Percentiles rank a stretch among this genome's conserved stretches.
Conservation (phyloP, 2,888 invertebrate genomes). For the Neoitamus cyanurus region DNA sequence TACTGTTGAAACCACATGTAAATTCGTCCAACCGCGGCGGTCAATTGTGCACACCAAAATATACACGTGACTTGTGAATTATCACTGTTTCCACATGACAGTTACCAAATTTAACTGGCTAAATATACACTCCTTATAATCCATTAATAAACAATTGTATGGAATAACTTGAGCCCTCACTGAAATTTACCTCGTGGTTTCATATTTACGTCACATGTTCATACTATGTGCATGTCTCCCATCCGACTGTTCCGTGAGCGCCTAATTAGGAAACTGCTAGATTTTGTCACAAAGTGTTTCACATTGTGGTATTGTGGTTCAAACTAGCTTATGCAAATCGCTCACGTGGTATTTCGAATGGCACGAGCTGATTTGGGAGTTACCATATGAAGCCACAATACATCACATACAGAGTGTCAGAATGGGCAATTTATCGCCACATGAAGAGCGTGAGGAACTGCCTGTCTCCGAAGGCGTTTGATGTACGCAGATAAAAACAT, state of each 20-base stretch:
- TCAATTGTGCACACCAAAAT: too few species aligned
- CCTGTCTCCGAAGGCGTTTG: neutral
- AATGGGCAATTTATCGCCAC: neutral
- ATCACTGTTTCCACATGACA: too few species aligned
- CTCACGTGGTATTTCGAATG: neutral
- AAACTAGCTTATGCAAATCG: neutral
- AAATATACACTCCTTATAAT: too few species aligned
- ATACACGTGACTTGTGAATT: too few species aligned
- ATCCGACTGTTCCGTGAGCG: neutral
- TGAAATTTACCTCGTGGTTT: too few species aligned
- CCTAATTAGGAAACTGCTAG: neutral
- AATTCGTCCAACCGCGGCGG: too few species aligned
- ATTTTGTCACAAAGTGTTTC: neutral
- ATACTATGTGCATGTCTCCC: too few species aligned
- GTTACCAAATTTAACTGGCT: too few species aligned
- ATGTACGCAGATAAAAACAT: neutral
- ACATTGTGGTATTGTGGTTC: neutral
- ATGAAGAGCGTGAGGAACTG: neutral
- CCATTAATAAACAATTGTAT: too few species aligned
- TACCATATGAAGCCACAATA: neutral
- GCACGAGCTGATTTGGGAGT: neutral
- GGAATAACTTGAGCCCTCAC: too few species aligned
- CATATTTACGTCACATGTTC: too few species aligned
- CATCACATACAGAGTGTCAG: neutral
- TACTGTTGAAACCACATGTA: too few species aligned